These are phyloP conservation scores for Piaya cayana DNA, from an alignment of 2,113 vertebrate genomes.

Conservation along the genomic window DNA sequence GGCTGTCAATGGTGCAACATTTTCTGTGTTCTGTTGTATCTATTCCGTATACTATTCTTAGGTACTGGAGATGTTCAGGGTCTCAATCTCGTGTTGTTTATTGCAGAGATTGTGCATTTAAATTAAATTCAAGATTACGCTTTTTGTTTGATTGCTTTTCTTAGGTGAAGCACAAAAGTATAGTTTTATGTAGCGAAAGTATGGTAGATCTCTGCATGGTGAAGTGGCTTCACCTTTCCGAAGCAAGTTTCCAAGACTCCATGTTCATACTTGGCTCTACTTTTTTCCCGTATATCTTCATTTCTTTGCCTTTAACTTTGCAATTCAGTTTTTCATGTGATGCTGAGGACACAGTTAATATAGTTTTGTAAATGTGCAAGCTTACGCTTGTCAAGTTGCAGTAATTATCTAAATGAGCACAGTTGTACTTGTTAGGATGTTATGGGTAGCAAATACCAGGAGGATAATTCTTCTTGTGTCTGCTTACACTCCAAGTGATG, in stretches of 20 bases:
- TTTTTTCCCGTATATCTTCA: neutral
- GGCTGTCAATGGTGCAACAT: neutral
- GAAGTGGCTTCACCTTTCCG: neutral
- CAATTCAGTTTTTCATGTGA: neutral
- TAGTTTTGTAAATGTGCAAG: accelerated
- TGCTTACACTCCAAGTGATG: neutral
- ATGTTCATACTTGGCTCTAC: accelerated
- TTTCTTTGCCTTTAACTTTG: neutral
- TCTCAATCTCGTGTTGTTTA: neutral
- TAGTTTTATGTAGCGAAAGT: neutral
- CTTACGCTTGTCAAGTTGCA: neutral
- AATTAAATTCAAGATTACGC: neutral
- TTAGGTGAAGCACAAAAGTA: neutral
- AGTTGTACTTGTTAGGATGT: neutral
- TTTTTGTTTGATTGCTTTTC: neutral
- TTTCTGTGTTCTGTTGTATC: neutral
- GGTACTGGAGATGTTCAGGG: neutral
- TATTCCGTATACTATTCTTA: neutral
- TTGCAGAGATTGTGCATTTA: neutral
- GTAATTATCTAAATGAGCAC: neutral
- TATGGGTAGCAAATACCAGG: neutral
- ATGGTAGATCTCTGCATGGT: neutral
- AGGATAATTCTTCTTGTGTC: neutral
- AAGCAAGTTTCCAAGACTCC: neutral
- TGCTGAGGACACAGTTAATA: neutral